Evolutionary conservation across 2,797 vertebrate genomes (phyloP).

Genomic region (Clarias fuscus): DNA sequence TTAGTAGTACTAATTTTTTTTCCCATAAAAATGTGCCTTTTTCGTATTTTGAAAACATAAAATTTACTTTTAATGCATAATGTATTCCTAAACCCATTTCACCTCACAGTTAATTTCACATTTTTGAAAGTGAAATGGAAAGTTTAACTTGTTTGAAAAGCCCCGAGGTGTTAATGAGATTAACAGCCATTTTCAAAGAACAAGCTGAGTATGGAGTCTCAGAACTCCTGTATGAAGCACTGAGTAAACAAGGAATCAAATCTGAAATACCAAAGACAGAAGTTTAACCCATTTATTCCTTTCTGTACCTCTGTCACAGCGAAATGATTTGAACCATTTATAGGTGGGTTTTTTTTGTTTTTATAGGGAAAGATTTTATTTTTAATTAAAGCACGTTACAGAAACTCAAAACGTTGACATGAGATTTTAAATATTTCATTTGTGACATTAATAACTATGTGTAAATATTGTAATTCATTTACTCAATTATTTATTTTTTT

Average conservation of each 20-base stretch:
- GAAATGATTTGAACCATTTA: not conserved
- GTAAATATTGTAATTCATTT: conserved; percentile 56
- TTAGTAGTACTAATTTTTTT: conserved; percentile 5
- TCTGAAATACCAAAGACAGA: conserved; percentile 47
- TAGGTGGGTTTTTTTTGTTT: not conserved
- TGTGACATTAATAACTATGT: conserved; percentile 48
- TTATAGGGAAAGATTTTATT: not conserved
- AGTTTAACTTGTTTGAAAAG: not conserved
- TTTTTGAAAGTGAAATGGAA: not conserved
- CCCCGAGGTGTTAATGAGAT: not conserved
- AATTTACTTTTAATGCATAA: conserved; percentile 9
- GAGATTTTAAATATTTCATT: conserved; percentile 36
- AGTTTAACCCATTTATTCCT: not conserved
- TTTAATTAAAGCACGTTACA: conserved; percentile 37
- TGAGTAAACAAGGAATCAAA: not conserved
- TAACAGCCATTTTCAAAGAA: conserved; percentile 11
- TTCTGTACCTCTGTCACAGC: not conserved
- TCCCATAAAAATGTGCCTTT: conserved; percentile 52
- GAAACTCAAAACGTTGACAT: conserved; percentile 17
- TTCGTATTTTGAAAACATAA: conserved; percentile 35
- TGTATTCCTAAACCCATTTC: conserved; percentile 5
- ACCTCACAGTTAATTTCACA: conserved; percentile 11
- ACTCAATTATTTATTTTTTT: conserved; percentile 58
- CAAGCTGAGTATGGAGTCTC: conserved; percentile 21
- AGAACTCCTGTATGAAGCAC: not conserved